Percentiles rank a stretch among this genome's conserved stretches.
Evolutionary conservation across 2,797 vertebrate genomes (phyloP).

Genomic region (Taeniopygia guttata): DNA sequence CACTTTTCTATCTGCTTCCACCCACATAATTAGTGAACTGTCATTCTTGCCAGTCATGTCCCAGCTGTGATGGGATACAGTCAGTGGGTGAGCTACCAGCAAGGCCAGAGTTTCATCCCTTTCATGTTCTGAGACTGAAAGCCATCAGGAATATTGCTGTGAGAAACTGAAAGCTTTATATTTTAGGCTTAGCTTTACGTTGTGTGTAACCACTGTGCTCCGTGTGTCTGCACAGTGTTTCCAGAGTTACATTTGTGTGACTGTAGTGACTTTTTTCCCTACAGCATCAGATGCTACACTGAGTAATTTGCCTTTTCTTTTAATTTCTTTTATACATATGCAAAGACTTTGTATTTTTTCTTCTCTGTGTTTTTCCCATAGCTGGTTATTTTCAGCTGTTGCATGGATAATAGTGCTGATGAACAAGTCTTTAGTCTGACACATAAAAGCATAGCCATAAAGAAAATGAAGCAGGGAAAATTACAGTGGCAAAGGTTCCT

Average conservation of each 20-base stretch:
- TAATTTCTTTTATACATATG: background rate
- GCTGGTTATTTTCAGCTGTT: constrained; percentile 58
- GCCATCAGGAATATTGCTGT: background rate
- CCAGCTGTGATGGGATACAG: background rate
- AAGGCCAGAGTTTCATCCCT: background rate
- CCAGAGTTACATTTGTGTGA: background rate
- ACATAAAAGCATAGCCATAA: constrained; percentile 46
- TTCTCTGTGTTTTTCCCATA: background rate
- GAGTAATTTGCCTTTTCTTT: background rate
- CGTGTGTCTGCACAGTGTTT: background rate
- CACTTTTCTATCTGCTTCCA: background rate
- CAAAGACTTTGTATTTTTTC: constrained; percentile 16
- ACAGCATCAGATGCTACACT: background rate
- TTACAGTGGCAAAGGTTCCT: constrained; percentile 72
- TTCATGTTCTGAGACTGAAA: background rate
- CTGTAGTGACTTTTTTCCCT: background rate
- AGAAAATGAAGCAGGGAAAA: constrained; percentile 55
- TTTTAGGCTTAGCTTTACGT: background rate
- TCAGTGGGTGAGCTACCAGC: background rate
- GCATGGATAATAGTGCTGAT: constrained; percentile 45
- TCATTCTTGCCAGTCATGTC: background rate
- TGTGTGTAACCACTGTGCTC: background rate
- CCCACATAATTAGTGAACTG: background rate
- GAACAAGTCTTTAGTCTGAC: constrained; percentile 57
- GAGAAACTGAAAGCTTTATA: background rate